phyloP scores from a whole-genome alignment of 2,888 invertebrate species.

The Eudiplozoon nipponicum region DNA sequence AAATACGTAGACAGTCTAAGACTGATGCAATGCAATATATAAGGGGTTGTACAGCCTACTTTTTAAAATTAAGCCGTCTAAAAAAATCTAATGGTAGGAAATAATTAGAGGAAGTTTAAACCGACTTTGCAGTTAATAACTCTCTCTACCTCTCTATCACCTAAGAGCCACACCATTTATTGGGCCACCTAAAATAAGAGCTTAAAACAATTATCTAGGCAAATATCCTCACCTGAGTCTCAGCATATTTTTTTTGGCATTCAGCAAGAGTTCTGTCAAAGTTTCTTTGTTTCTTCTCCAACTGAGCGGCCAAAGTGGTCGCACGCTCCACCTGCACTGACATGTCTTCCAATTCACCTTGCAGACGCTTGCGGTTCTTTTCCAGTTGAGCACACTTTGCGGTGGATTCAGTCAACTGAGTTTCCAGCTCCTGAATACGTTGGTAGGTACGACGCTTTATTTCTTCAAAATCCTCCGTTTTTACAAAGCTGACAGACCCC shows the following conservation, averaged over 20 bases:
- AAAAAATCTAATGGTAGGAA: no score
- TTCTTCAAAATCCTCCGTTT: conserved; percentile 31
- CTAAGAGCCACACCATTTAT: no score
- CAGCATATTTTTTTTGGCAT: conserved; percentile 95
- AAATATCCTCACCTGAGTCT: conserved; percentile 29
- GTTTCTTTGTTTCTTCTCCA: conserved; percentile 96
- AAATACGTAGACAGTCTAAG: no score
- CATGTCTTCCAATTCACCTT: conserved; percentile 82
- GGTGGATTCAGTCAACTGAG: conserved; percentile 52
- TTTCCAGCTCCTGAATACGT: conserved; percentile 8
- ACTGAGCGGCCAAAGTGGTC: conserved; percentile 40
- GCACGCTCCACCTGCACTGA: conserved; percentile 84
- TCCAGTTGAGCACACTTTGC: conserved; percentile 79
- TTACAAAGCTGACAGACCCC: conserved; percentile 31
- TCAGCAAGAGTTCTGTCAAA: conserved; percentile 98
- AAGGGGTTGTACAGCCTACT: no score
- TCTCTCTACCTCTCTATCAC: no score
- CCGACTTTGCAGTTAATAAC: no score
- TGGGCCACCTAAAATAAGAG: no score
- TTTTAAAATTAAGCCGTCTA: no score
- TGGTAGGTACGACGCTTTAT: conserved; percentile 26
- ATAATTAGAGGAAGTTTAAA: no score
- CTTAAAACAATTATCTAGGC: no score
- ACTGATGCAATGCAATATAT: no score
- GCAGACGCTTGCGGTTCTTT: conserved; percentile 80